Percentiles rank a stretch among this genome's conserved stretches.
Conservation (phyloP, 2,113 vertebrate genomes). For the Vulpes vulpes region DNA sequence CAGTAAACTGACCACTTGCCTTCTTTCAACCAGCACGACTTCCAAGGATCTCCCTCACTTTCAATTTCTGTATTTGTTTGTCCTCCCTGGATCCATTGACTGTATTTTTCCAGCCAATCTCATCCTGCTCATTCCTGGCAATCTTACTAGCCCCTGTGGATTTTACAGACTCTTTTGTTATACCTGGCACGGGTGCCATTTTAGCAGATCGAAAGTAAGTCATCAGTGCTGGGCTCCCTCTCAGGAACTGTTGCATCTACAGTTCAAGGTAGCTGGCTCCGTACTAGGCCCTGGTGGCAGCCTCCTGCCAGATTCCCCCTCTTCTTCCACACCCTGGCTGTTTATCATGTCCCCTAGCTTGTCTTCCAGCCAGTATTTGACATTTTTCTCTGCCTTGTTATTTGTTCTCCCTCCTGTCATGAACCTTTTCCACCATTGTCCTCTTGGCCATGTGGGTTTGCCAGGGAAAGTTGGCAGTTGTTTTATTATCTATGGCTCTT, state of each 20-base stretch:
- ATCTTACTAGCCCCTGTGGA: background rate
- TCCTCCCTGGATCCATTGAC: slow-evolving; percentile 46
- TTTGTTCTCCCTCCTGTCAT: slow-evolving; percentile 56
- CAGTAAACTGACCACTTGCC: background rate
- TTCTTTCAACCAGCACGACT: background rate
- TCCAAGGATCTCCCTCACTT: slow-evolving; percentile 59
- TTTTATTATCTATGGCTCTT: slow-evolving; percentile 80
- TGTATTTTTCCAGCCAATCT: slow-evolving; percentile 59
- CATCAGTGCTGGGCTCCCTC: background rate
- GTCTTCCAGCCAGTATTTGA: slow-evolving; percentile 18
- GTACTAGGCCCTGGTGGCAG: background rate
- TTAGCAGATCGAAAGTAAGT: slow-evolving; percentile 13
- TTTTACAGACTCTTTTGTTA: slow-evolving; percentile 65
- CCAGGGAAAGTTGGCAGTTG: slow-evolving; percentile 77
- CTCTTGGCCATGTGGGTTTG: slow-evolving; percentile 53
- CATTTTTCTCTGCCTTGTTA: slow-evolving; percentile 66
- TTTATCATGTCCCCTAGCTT: slow-evolving; percentile 10
- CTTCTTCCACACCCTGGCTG: background rate
- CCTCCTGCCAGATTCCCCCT: background rate
- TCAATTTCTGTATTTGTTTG: slow-evolving; percentile 58
- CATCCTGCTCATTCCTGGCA: slow-evolving; percentile 57
- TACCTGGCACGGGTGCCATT: slow-evolving; percentile 64
- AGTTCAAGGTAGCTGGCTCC: slow-evolving; percentile 5
- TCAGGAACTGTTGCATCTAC: background rate
- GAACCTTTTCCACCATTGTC: slow-evolving; percentile 75